Evolutionary conservation across 2,888 invertebrate species (phyloP).

Genomic region (Patella caerulea): DNA sequence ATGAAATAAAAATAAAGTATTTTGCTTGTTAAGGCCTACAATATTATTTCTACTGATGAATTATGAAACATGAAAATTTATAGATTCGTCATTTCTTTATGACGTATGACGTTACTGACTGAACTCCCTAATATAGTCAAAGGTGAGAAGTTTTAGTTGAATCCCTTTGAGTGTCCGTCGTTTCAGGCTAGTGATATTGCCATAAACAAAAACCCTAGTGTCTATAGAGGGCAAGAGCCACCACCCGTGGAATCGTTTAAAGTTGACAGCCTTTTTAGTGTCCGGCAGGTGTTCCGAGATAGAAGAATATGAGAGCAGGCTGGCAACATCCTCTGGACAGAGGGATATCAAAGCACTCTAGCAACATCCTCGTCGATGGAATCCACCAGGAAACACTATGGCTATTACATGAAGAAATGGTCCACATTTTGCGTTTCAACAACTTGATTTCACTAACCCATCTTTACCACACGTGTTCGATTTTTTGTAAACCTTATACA

Average conservation of each 20-base stretch:
- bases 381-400: conserved; percentile 32
- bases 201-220: conserved; percentile 13
- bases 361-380: conserved; percentile 32
- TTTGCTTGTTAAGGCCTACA: no score
- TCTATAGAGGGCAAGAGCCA: conserved; percentile 11
- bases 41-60: no score
- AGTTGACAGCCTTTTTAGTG: conserved; percentile 28
- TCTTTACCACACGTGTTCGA: conserved; percentile 21
- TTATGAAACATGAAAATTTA: no score
- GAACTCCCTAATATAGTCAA: no score
- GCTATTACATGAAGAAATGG: conserved; percentile 29
- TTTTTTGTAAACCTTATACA: conserved; percentile 23
- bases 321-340: neutral
- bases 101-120: no score
- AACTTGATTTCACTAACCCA: conserved; percentile 33
- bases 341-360: conserved; percentile 26
- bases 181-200: conserved; percentile 16
- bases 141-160: no score
- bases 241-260: conserved; percentile 21
- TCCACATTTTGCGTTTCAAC: conserved; percentile 25
- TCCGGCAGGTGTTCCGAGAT: conserved; percentile 23
- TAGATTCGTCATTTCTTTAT: no score
- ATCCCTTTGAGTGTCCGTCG: neutral
- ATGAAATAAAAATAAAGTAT: no score
- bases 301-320: no score